Conservation (phyloP, 2,888 invertebrate species). For the Miltochrista miniata region DNA sequence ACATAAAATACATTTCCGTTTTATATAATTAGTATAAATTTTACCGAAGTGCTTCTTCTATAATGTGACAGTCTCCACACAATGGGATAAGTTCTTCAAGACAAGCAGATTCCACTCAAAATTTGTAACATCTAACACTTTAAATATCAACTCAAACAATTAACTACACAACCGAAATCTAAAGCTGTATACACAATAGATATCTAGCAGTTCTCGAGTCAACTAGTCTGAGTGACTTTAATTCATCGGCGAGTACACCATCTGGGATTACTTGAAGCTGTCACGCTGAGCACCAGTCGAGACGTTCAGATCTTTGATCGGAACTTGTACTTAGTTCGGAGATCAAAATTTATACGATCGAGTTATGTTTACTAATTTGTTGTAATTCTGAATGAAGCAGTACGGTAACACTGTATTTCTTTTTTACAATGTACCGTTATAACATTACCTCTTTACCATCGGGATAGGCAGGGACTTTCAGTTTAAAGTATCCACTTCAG, state of each 20-base stretch:
- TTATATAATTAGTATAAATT: too few species aligned
- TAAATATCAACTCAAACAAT: conserved; percentile 37
- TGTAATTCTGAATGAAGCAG: too few species aligned
- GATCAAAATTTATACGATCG: conserved; percentile 32
- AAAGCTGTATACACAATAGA: conserved; percentile 44
- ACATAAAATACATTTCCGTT: too few species aligned
- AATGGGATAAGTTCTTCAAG: background rate
- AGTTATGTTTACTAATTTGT: conserved; percentile 5
- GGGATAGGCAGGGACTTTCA: too few species aligned
- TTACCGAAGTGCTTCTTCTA: too few species aligned
- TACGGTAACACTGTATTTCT: too few species aligned
- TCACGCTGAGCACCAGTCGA: conserved; percentile 54
- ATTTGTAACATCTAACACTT: conserved; percentile 4
- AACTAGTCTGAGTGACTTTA: conserved; percentile 63
- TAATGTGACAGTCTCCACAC: too few species aligned
- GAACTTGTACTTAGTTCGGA: conserved; percentile 53
- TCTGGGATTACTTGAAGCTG: conserved; percentile 70
- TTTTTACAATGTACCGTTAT: too few species aligned
- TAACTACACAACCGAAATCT: conserved; percentile 37
- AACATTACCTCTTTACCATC: too few species aligned
- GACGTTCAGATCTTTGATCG: conserved; percentile 54
- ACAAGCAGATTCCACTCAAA: background rate
- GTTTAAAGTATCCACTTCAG: too few species aligned
- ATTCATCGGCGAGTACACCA: conserved; percentile 62
- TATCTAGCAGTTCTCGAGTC: conserved; percentile 46